A percentile compares a stretch with the other conserved stretches of the same genome.
Evolutionary conservation across 2,888 invertebrate genomes (phyloP).

Genomic region (Tetragonisca angustula): DNA sequence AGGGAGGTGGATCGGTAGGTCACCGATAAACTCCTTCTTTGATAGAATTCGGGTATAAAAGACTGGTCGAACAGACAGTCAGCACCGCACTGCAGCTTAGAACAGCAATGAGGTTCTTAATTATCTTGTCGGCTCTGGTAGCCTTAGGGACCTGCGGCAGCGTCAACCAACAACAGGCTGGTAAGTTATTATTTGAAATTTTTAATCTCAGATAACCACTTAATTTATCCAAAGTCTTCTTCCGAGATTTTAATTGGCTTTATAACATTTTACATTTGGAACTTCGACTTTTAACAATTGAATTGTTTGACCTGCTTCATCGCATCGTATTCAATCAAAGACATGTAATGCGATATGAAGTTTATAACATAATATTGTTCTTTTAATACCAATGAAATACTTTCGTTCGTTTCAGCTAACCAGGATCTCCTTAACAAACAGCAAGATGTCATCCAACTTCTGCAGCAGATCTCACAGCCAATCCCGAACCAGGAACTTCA

Average conservation of each 20-base stretch:
- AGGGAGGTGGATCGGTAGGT: constrained; percentile 75
- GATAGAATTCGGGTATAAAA: constrained; percentile 82
- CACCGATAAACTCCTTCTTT: constrained; percentile 74
- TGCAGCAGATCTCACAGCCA: constrained; percentile 88
- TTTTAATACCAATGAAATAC: background rate
- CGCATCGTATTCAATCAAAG: background rate
- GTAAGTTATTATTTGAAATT: constrained; percentile 71
- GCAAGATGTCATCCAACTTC: constrained; percentile 80
- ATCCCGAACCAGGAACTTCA: constrained; percentile 85
- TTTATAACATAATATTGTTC: background rate
- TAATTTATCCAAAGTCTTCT: background rate
- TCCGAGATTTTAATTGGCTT: background rate
- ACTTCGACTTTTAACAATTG: background rate
- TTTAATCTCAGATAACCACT: background rate
- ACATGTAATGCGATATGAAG: background rate
- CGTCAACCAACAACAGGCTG: constrained; percentile 75
- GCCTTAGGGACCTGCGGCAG: constrained; percentile 76
- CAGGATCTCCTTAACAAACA: constrained; percentile 86
- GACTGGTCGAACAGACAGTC: constrained; percentile 53
- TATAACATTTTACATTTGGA: background rate
- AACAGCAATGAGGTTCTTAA: constrained; percentile 79
- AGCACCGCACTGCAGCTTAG: constrained; percentile 76
- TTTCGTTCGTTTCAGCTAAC: constrained; percentile 83
- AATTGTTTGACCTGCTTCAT: background rate
- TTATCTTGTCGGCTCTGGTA: constrained; percentile 79